Conservation (phyloP, 2,888 invertebrate species). For the Euzetes globulus region DNA sequence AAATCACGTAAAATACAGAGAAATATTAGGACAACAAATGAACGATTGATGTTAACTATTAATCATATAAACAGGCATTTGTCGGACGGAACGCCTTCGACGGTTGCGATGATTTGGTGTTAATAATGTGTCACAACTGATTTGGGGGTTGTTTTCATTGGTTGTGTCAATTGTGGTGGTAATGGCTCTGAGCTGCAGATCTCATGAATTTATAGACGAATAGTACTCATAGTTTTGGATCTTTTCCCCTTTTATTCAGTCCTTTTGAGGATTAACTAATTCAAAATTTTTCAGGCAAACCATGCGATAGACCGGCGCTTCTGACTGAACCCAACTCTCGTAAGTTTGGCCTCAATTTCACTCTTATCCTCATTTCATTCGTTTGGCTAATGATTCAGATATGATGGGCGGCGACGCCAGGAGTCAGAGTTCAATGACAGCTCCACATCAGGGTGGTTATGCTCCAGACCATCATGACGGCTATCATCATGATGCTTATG, state of each 20-base stretch:
- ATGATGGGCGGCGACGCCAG: constrained; percentile 11
- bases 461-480: constrained; percentile 17
- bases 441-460: not conserved
- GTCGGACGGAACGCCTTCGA: not conserved
- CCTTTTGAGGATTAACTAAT: not conserved
- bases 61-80: constrained; percentile 10
- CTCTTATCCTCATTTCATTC: not conserved
- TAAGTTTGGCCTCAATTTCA: not conserved
- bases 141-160: not conserved
- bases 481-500: constrained; percentile 34
- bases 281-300: constrained; percentile 28
- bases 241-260: not conserved
- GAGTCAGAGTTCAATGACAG: constrained; percentile 14
- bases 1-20: constrained; percentile 15
- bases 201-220: not conserved
- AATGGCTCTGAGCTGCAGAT: constrained; percentile 2
- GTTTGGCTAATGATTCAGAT: not conserved
- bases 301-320: constrained; percentile 57
- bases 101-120: not conserved
- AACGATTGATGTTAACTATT: constrained; percentile 10
- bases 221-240: constrained; percentile 22
- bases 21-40: not conserved
- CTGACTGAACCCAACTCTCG: constrained; percentile 65
- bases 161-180: not conserved
- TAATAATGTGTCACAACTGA: not conserved